phyloP scores from a whole-genome alignment of 2,888 invertebrate genomes.

The Trissolcus japonicus region DNA sequence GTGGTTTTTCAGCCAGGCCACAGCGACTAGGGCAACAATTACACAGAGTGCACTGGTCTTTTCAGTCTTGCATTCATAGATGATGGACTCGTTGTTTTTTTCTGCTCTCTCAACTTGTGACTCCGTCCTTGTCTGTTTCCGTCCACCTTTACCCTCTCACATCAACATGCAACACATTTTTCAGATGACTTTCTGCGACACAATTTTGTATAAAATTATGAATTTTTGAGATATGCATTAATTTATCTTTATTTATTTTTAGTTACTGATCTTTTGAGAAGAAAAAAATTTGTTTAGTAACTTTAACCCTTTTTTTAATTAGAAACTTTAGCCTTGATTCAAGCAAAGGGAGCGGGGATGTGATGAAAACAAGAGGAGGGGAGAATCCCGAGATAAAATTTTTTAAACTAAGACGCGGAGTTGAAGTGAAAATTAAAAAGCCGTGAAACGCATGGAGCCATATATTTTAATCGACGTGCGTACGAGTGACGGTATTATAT shows the following conservation, averaged over 20 bases:
- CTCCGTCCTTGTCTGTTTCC: conserved; percentile 42
- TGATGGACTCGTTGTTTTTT: conserved; percentile 69
- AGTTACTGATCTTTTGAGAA: too few relatives aligned
- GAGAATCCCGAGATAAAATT: too few relatives aligned
- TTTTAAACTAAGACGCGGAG: background rate
- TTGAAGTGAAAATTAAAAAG: conserved; percentile 22
- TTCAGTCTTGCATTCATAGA: conserved; percentile 64
- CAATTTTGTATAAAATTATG: too few relatives aligned
- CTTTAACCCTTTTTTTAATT: too few relatives aligned
- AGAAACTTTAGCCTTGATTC: too few relatives aligned
- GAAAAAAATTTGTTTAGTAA: too few relatives aligned
- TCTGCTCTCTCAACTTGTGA: conserved; percentile 57
- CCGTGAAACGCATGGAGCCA: conserved; percentile 7
- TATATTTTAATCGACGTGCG: conserved; percentile 41
- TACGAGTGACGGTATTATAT: conserved; percentile 39
- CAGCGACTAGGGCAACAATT: conserved; percentile 69
- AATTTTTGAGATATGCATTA: too few relatives aligned
- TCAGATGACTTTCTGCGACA: too few relatives aligned
- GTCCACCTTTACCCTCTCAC: conserved; percentile 17
- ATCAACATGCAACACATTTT: too few relatives aligned
- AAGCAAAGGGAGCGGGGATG: too few relatives aligned
- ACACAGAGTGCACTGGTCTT: conserved; percentile 70
- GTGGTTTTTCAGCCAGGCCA: conserved; percentile 67
- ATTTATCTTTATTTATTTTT: too few relatives aligned
- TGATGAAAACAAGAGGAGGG: too few relatives aligned